These are phyloP conservation scores for Hydriomena furcata DNA, from an alignment of 2,888 invertebrate species.

Conservation along the genomic window DNA sequence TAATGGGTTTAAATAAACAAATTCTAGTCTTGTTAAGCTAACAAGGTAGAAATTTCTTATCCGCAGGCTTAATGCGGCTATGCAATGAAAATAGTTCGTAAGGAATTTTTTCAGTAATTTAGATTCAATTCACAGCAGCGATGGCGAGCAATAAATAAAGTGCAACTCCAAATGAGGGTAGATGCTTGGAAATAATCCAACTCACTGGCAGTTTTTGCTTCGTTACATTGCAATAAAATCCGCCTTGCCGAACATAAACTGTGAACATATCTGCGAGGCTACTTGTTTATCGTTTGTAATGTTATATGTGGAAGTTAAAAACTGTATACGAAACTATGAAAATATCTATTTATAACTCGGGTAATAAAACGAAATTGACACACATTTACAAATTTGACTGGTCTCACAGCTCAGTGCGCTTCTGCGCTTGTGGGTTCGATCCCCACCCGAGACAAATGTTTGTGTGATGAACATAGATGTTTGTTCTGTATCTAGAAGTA, in stretches of 20 bases:
- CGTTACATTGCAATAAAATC: constrained; percentile 61
- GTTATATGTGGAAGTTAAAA: constrained; percentile 15
- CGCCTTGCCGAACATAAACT: constrained; percentile 46
- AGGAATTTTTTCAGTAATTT: constrained; percentile 67
- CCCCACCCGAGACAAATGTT: too few species aligned
- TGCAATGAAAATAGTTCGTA: constrained; percentile 43
- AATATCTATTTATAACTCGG: too few species aligned
- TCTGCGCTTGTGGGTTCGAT: too few species aligned
- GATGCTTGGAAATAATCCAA: constrained; percentile 73
- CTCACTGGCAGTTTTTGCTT: constrained; percentile 60
- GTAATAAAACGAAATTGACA: too few species aligned
- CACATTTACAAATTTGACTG: too few species aligned
- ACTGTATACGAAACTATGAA: constrained; percentile 10
- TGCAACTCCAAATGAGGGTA: constrained; percentile 70
- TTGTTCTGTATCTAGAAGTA: too few species aligned
- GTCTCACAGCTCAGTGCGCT: too few species aligned
- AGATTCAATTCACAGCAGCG: constrained; percentile 71
- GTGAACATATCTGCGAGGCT: constrained; percentile 32
- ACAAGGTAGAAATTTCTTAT: constrained; percentile 12
- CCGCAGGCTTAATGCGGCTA: constrained; percentile 35
- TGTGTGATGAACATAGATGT: too few species aligned
- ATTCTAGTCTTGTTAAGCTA: constrained; percentile 5
- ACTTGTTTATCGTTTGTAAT: constrained; percentile 32
- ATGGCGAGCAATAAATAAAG: constrained; percentile 70
- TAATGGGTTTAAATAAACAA: background rate